Base-by-base conservation (phyloP, 2,797 vertebrate genomes). In the Lithobates sylvaticus region DNA sequence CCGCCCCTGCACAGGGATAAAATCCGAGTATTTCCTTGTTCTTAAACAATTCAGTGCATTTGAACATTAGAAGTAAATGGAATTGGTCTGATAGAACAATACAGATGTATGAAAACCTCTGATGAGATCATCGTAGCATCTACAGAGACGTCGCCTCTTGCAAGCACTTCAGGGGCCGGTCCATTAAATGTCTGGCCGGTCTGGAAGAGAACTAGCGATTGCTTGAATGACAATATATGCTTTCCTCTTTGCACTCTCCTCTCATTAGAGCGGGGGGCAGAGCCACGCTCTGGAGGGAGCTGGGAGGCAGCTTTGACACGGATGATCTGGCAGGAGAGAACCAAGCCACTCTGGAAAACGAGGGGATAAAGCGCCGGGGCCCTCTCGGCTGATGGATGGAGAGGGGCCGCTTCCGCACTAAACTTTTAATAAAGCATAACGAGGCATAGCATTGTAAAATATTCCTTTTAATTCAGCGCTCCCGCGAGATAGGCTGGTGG, bases 351-450 rank as follows among this genome's bases (percentile, higher is more conserved):
- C 18, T 1, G 0, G 39, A 44, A 12, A 44, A 12, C 34, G 12
- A 29, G 29, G 75, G 74, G 44, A 67, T 73, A 76, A 44, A 10
- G 44, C 0, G 15, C 13, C 34, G 21, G 82, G 79, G 88, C 58
- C 76, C 54, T 32, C 0, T 1, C 81, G 42, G 80, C 77, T 39
- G 78, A 76, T 65, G 47, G 78, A 89, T 88, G 90, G 47, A 86
- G 87, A 79, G 27, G 75, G 88, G 85, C 89, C 86, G 73, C 89
- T 36, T 88, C 5, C 61, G 81, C 69, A 10, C 47, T 89, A 87
- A 1, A 5, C 91, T 87, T 91, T 92, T 93, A 92, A 94, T 94
- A 90, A 94, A 94, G 91, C 91, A 91, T 93, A 94, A 94, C 65
- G 90, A 94, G 93, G 92, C 91, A 13, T 93, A 88, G 91, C 88